Evolutionary conservation across 2,113 vertebrate species (phyloP).

Genomic region (Megaleporinus macrocephalus): DNA sequence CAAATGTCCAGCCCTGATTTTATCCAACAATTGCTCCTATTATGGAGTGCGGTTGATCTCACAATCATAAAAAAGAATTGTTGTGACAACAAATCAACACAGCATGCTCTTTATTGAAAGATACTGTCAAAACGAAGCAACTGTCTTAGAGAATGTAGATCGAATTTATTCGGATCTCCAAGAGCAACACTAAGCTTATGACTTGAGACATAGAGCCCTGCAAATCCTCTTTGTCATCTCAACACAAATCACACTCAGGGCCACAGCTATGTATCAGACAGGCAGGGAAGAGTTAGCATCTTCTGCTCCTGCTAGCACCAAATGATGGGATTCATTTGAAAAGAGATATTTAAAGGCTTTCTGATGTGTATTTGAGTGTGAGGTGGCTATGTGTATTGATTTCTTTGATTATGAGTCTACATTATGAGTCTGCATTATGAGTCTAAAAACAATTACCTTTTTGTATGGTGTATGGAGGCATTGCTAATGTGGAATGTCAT

Average conservation of each 20-base stretch:
- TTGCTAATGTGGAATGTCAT: no score
- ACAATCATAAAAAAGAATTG: neutral
- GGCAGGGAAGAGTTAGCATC: constrained; percentile 17
- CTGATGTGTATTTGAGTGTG: neutral
- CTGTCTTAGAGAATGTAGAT: no score
- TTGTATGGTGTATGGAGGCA: no score
- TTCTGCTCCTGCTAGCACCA: neutral
- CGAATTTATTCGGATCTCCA: constrained; percentile 21
- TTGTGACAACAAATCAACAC: neutral
- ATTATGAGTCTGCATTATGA: no score
- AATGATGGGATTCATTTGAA: neutral
- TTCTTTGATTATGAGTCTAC: neutral
- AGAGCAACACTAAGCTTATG: constrained; percentile 29
- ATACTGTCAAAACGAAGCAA: constrained; percentile 9
- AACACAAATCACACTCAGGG: constrained; percentile 52
- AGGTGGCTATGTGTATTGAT: neutral
- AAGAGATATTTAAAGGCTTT: neutral
- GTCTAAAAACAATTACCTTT: no score
- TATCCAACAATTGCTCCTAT: no score
- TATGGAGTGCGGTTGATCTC: neutral
- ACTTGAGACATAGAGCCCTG: constrained; percentile 27
- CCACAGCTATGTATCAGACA: constrained; percentile 31
- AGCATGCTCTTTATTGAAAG: constrained; percentile 15
- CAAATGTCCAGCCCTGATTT: no score
- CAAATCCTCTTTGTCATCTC: constrained; percentile 56